Evolutionary conservation across 2,888 invertebrate genomes (phyloP), one percentile per base, ranked within the genome.

Genomic region (Heliconius ethilla): DNA sequence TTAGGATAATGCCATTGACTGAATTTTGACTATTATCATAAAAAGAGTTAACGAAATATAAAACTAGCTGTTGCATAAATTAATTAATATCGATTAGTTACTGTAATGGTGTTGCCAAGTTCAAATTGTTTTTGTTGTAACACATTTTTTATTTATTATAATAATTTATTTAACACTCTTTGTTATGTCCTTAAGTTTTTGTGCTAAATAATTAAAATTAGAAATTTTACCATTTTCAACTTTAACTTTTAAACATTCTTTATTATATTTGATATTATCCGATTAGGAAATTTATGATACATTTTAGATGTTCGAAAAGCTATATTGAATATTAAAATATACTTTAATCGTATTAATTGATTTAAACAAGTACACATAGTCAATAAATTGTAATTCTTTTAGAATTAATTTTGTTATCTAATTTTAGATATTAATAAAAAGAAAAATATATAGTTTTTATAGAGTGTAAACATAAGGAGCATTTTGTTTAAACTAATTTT

Each of bases 1-100:
- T 66, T 75, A 81, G 75, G 62, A 72, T 59, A 76, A 82, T 83
- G 84, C 84, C 84, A 84, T 85, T 77, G 51, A 78, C 76, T 79
- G 75, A 77, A 65, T 78, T 82, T 75, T 77, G 69, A 77, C 27
- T 76, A 76, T 69, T 79, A 75, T 62, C 27, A 70, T 45, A 51
- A 69, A 29, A 67, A 67, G 37, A 63, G 15, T n/a, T 25, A 55
- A 15, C n/a, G 15, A 59, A 72, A 59, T 37, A 33, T 55, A 7
- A 33, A 70, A 70, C 33, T 70, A 55, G 18, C 29, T 22, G 29
- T 72, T 72, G 29, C n/a, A 37, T 33, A 72, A 25, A 72, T 72
- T 37, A 72, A 72, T 72, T 25, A 59, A 59, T 55, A 59, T 15
- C 59, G 25, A 59, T 59, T 72, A 72, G 55, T 59, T 72, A 59